Evolutionary conservation across 2,888 invertebrate species (phyloP).

Genomic region (Eubasilissa splendida): DNA sequence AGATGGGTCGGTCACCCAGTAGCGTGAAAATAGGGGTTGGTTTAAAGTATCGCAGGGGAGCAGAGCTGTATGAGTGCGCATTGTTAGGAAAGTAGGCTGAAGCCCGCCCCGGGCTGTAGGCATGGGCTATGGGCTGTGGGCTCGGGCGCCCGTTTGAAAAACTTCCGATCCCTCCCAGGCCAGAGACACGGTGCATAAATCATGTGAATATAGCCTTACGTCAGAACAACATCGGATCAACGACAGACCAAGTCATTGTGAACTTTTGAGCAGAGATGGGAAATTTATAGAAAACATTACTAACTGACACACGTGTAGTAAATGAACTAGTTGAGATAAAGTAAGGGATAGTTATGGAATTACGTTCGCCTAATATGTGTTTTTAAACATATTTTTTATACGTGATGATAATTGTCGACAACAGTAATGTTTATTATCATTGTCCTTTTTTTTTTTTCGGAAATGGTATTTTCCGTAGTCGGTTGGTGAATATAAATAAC

Average conservation of each 20-base stretch:
- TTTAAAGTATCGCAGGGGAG: conserved; percentile 16
- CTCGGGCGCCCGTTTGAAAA: conserved; percentile 40
- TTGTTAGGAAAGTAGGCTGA: conserved; percentile 42
- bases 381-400: too few relatives aligned
- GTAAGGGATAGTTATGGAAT: too few relatives aligned
- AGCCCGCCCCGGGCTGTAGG: conserved; percentile 1
- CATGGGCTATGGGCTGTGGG: conserved; percentile 32
- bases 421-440: too few relatives aligned
- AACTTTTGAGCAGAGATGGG: too few relatives aligned
- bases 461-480: too few relatives aligned
- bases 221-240: background rate
- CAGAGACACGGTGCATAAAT: conserved; percentile 49
- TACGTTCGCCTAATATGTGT: too few relatives aligned
- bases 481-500: too few relatives aligned
- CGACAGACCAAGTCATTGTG: background rate
- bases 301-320: too few relatives aligned
- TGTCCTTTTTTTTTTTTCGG: too few relatives aligned
- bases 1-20: background rate
- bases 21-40: background rate
- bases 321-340: too few relatives aligned
- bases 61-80: conserved; percentile 31
- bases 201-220: conserved; percentile 36
- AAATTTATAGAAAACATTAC: too few relatives aligned
- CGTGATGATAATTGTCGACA: too few relatives aligned
- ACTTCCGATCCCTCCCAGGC: conserved; percentile 44